Percentiles rank a stretch among this genome's conserved stretches.
These are phyloP conservation scores for Unio pictorum DNA, from an alignment of 2,888 invertebrate species.

Conservation along the genomic window DNA sequence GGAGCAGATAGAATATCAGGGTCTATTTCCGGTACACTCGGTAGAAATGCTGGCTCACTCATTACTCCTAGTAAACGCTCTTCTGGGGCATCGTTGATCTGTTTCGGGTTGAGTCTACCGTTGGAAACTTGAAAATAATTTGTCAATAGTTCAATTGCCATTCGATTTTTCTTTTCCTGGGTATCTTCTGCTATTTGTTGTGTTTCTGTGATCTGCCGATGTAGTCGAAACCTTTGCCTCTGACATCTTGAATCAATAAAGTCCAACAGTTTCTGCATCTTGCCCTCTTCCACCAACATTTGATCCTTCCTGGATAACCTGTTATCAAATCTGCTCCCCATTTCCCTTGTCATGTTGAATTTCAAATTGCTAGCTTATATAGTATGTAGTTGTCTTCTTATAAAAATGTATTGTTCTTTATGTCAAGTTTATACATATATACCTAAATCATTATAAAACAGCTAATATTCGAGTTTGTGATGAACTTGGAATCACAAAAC, in stretches of 20 bases:
- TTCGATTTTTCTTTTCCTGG: conserved; percentile 30
- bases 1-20: conserved; percentile 31
- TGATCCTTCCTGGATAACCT: too few relatives aligned
- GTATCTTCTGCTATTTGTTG: conserved; percentile 34
- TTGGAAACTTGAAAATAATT: conserved; percentile 38
- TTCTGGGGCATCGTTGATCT: conserved; percentile 24
- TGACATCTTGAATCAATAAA: conserved; percentile 33
- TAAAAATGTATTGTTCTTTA: too few relatives aligned
- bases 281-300: conserved; percentile 22
- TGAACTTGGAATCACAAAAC: too few relatives aligned
- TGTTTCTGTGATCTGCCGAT: conserved; percentile 30
- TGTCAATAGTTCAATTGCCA: conserved; percentile 29
- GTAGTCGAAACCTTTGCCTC: conserved; percentile 25
- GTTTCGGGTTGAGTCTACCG: conserved; percentile 18
- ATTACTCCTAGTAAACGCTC: conserved; percentile 31
- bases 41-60: conserved; percentile 31
- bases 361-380: too few relatives aligned
- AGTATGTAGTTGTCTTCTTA: too few relatives aligned
- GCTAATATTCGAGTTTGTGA: too few relatives aligned
- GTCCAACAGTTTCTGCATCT: conserved; percentile 30
- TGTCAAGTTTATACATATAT: too few relatives aligned
- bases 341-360: too few relatives aligned
- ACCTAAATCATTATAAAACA: too few relatives aligned
- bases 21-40: conserved; percentile 34
- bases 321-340: too few relatives aligned